phyloP scores from a whole-genome alignment of 2,888 invertebrate species.

The Ichneumon xanthorius region DNA sequence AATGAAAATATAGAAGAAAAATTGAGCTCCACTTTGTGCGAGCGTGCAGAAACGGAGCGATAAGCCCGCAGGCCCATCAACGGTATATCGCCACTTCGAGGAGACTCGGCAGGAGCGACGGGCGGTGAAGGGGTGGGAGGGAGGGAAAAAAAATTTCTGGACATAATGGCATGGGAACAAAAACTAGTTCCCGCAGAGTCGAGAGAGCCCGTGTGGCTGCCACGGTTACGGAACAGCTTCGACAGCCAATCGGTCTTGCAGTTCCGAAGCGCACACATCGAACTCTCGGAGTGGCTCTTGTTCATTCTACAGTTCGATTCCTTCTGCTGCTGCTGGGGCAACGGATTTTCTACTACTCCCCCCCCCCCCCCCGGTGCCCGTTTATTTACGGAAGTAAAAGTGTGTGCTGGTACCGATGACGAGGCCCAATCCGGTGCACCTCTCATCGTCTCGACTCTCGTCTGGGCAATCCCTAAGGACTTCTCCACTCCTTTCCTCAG shows the following conservation, averaged over 20 bases:
- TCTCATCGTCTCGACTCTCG: constrained; percentile 32
- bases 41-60: constrained; percentile 18
- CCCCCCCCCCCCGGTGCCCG: not conserved
- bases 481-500: constrained; percentile 40
- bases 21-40: not conserved
- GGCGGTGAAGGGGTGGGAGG: constrained; percentile 20
- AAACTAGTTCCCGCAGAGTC: constrained; percentile 54
- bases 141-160: constrained; percentile 22
- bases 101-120: constrained; percentile 24
- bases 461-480: constrained; percentile 60
- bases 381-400: constrained; percentile 66
- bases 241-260: constrained; percentile 54
- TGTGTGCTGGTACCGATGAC: constrained; percentile 25
- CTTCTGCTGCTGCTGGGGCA: constrained; percentile 34
- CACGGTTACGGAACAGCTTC: constrained; percentile 50
- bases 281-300: constrained; percentile 13
- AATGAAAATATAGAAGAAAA: constrained; percentile 7
- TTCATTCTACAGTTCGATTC: constrained; percentile 25
- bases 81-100: constrained; percentile 38
- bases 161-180: constrained; percentile 62
- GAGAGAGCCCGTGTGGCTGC: constrained; percentile 44
- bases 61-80: constrained; percentile 33
- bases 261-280: constrained; percentile 42
- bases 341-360: constrained; percentile 38
- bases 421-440: constrained; percentile 21